A percentile compares a stretch with the other conserved stretches of the same genome.
phyloP scores from a whole-genome alignment of 2,888 invertebrate genomes.

The Chesias legatella region DNA sequence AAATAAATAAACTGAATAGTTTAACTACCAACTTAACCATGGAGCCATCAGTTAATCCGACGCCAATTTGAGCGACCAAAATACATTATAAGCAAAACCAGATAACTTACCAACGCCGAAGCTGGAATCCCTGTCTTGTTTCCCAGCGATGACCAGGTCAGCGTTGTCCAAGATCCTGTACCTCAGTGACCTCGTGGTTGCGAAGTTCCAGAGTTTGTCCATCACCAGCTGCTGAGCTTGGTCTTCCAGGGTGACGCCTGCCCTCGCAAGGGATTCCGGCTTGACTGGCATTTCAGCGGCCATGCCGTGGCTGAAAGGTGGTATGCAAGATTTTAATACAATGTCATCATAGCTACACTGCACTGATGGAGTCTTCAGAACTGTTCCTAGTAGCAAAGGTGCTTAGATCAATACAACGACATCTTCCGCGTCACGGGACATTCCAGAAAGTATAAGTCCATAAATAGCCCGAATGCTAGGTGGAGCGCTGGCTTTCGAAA shows the following conservation, averaged over 20 bases:
- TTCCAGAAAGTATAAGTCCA: no score
- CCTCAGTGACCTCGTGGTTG: conserved; percentile 87
- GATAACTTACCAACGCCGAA: conserved; percentile 82
- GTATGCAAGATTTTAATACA: conserved; percentile 7
- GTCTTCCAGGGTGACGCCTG: conserved; percentile 81
- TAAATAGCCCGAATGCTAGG: no score
- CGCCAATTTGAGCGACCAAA: not conserved
- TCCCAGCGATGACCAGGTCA: conserved; percentile 87
- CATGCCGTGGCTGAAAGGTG: conserved; percentile 58
- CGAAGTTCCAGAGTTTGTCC: conserved; percentile 88
- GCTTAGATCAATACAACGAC: no score
- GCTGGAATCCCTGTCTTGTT: conserved; percentile 84
- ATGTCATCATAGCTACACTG: conserved; percentile 88
- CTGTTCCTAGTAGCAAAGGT: no score
- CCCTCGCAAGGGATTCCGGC: conserved; percentile 79
- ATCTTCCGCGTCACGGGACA: no score
- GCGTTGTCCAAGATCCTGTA: conserved; percentile 89
- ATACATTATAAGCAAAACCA: not conserved
- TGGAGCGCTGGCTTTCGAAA: no score
- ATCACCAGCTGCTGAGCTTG: conserved; percentile 83
- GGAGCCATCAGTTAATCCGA: no score
- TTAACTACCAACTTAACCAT: no score
- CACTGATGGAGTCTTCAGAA: conserved; percentile 89
- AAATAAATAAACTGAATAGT: no score
- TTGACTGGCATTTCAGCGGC: conserved; percentile 71